A percentile compares a stretch with the other conserved stretches of the same genome.
Conservation (phyloP, 2,888 invertebrate genomes). For the Pristionchus entomophagus region DNA sequence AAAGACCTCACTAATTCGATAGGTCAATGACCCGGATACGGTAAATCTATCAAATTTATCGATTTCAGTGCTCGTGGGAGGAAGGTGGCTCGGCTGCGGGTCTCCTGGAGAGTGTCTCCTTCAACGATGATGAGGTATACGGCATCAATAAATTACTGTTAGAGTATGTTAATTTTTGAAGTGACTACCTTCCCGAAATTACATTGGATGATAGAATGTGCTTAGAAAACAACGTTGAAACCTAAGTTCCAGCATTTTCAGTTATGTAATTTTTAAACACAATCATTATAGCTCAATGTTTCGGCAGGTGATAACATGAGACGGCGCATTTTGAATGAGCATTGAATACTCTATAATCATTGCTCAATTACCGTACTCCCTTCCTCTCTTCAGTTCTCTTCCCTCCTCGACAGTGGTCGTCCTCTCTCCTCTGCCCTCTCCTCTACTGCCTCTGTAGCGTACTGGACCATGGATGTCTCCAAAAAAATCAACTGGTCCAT, state of each 20-base stretch:
- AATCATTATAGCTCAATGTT: too few relatives aligned
- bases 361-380: not conserved
- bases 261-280: too few relatives aligned
- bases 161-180: too few relatives aligned
- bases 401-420: not conserved
- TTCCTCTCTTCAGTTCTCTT: not conserved
- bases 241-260: too few relatives aligned
- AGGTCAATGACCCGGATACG: not conserved
- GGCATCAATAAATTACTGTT: too few relatives aligned
- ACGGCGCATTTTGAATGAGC: too few relatives aligned
- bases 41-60: not conserved
- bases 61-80: slow-evolving; percentile 40
- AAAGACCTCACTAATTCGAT: too few relatives aligned
- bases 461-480: too few relatives aligned
- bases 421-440: slow-evolving; percentile 29
- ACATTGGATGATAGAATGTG: not conserved
- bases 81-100: slow-evolving; percentile 37
- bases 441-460: not conserved
- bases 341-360: not conserved
- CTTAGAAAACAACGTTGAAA: too few relatives aligned
- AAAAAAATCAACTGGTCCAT: too few relatives aligned
- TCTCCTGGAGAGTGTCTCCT: slow-evolving; percentile 35
- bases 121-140: slow-evolving; percentile 34
- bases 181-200: too few relatives aligned
- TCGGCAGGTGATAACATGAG: too few relatives aligned